A percentile compares a stretch with the other conserved stretches of the same genome.
phyloP scores from a whole-genome alignment of 2,888 invertebrate genomes.

The Philonicus albiceps region DNA sequence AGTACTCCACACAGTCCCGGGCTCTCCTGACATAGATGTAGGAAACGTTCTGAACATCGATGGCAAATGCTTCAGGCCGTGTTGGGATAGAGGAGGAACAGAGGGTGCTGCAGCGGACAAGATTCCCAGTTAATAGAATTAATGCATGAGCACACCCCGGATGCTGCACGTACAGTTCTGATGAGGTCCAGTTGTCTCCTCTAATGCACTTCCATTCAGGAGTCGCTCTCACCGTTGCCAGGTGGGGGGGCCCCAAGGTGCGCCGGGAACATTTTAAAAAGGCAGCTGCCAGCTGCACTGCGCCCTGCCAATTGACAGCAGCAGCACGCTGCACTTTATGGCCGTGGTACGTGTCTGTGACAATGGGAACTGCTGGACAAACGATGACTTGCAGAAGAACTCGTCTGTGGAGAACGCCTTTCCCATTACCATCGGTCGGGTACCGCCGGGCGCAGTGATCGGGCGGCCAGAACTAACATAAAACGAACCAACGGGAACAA shows the following conservation, averaged over 20 bases:
- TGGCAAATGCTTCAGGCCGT: not conserved
- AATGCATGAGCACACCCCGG: conserved; percentile 28
- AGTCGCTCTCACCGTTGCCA: not conserved
- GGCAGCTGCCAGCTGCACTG: not conserved
- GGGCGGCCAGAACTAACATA: not conserved
- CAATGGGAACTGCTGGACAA: conserved; percentile 1
- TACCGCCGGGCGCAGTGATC: not conserved
- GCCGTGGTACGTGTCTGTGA: not conserved
- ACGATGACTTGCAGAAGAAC: conserved; percentile 23
- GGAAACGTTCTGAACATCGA: not conserved
- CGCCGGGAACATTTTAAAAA: not conserved
- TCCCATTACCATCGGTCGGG: not conserved
- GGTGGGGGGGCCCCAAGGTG: not conserved
- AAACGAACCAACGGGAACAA: conserved; percentile 3
- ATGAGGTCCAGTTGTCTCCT: conserved; percentile 28
- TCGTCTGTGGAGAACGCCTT: not conserved
- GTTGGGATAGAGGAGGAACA: not conserved
- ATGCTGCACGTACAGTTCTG: conserved; percentile 12
- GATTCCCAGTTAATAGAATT: conserved; percentile 25
- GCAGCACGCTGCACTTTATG: conserved; percentile 7
- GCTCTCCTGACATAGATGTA: not conserved
- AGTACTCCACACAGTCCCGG: not conserved
- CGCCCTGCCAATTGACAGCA: conserved; percentile 14
- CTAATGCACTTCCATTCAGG: conserved; percentile 29
- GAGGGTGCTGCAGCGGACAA: not conserved